Evolutionary conservation across 2,888 invertebrate species (phyloP).

Genomic region (Lordiphosa andalusiaca): DNA sequence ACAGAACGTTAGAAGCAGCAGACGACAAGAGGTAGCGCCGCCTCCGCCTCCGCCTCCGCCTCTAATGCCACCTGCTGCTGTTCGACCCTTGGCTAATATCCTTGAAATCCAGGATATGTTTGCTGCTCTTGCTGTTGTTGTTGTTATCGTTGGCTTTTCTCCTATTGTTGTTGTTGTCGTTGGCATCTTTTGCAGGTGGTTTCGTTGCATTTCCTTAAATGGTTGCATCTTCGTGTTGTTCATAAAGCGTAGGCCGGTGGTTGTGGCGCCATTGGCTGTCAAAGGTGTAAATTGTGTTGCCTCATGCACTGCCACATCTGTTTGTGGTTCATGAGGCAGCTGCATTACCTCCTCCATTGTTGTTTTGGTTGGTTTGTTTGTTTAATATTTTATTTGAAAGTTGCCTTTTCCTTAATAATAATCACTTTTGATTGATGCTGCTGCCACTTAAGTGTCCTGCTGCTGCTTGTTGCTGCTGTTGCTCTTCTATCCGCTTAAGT

Average conservation of each 20-base stretch:
- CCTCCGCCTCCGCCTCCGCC: not conserved
- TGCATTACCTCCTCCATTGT: slow-evolving; percentile 33
- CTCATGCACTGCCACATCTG: not conserved
- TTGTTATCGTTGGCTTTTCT: slow-evolving; percentile 42
- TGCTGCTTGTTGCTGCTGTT: slow-evolving; percentile 29
- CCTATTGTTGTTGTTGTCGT: slow-evolving; percentile 43
- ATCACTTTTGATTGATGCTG: slow-evolving; percentile 50
- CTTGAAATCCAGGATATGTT: slow-evolving; percentile 49
- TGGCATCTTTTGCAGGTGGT: slow-evolving; percentile 74
- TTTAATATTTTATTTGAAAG: slow-evolving; percentile 24
- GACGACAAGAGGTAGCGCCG: slow-evolving; percentile 18
- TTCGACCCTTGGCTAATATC: slow-evolving; percentile 55
- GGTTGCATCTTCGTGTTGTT: slow-evolving; percentile 34
- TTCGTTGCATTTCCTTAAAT: slow-evolving; percentile 74
- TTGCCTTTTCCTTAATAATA: slow-evolving; percentile 21
- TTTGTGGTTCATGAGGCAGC: slow-evolving; percentile 17
- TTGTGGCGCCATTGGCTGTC: slow-evolving; percentile 61
- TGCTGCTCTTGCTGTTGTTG: slow-evolving; percentile 26
- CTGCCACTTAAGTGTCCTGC: slow-evolving; percentile 28
- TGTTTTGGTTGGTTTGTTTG: slow-evolving; percentile 10
- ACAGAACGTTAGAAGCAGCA: slow-evolving; percentile 72
- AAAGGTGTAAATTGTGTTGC: slow-evolving; percentile 47
- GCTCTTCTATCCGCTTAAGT: slow-evolving; percentile 58
- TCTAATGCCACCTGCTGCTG: not conserved
- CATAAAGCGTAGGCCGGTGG: slow-evolving; percentile 42